Percentiles rank a stretch among this genome's conserved stretches.
phyloP scores from a whole-genome alignment of 92 coral and sea anemone species.

The Hydrozoanthus gracilis region DNA sequence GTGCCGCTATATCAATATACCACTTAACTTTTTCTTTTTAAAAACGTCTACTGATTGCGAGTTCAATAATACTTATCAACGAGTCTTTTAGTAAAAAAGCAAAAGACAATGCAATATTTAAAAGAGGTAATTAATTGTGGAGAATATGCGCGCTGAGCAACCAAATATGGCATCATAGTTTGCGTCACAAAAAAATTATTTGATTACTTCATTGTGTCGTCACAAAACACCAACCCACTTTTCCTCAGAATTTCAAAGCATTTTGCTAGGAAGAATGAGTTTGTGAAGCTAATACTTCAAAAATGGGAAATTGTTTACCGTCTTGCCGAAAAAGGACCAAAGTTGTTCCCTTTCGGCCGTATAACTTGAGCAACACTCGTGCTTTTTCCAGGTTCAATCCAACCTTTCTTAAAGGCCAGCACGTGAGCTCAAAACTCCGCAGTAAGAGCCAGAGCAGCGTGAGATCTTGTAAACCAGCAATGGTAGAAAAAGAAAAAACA shows the following conservation, averaged over 20 bases:
- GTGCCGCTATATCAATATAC: no score
- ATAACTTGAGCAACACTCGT: neutral
- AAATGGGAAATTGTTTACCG: conserved; percentile 36
- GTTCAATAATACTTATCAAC: no score
- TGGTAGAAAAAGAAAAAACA: neutral
- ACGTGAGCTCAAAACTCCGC: neutral
- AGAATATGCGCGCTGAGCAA: neutral
- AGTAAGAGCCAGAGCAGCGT: conserved; percentile 25
- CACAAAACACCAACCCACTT: neutral
- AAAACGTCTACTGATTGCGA: no score
- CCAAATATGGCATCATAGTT: conserved; percentile 15
- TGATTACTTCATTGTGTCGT: conserved; percentile 5
- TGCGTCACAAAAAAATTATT: conserved; percentile 4
- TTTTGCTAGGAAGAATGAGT: neutral
- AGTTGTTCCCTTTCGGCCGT: conserved; percentile 1
- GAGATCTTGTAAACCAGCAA: conserved; percentile 20
- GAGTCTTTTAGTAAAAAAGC: neutral
- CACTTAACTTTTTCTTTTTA: no score
- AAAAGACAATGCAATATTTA: neutral
- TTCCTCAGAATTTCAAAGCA: neutral
- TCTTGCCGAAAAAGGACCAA: conserved; percentile 2
- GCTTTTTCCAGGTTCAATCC: neutral
- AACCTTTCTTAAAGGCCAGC: neutral
- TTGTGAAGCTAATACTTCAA: neutral
- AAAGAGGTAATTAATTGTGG: neutral